Evolutionary conservation across 2,888 invertebrate genomes (phyloP).

Genomic region (Graphium colonna): DNA sequence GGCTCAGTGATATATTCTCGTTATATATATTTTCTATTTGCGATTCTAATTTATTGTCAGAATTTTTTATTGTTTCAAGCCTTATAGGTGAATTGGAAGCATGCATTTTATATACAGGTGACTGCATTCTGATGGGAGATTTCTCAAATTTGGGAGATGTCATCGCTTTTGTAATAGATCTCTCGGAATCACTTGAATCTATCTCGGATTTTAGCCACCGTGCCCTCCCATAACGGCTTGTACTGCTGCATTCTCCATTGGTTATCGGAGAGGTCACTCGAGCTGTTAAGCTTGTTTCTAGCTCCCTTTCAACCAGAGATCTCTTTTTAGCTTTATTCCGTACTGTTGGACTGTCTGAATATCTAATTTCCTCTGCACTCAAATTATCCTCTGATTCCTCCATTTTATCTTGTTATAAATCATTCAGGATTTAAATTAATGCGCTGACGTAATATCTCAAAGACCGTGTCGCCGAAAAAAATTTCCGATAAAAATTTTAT

Average conservation of each 20-base stretch:
- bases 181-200: constrained; percentile 62
- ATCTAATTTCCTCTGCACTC: constrained; percentile 48
- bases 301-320: constrained; percentile 64
- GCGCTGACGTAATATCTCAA: constrained; percentile 43
- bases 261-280: constrained; percentile 58
- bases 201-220: constrained; percentile 72
- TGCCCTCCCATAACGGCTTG: constrained; percentile 81
- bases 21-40: constrained; percentile 63
- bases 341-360: constrained; percentile 34
- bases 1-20: constrained; percentile 59
- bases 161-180: constrained; percentile 41
- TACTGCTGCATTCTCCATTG: constrained; percentile 45
- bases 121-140: constrained; percentile 44
- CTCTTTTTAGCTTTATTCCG: constrained; percentile 63
- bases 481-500: constrained; percentile 33
- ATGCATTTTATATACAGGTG: constrained; percentile 62
- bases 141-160: constrained; percentile 47
- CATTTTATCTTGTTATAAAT: constrained; percentile 42
- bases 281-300: constrained; percentile 66
- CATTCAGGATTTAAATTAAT: constrained; percentile 29
- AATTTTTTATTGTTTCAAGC: constrained; percentile 39
- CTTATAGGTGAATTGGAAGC: constrained; percentile 60
- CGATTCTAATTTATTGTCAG: constrained; percentile 43
- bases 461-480: constrained; percentile 38
- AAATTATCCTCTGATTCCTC: constrained; percentile 62